phyloP scores from a whole-genome alignment of 2,797 vertebrate genomes.

The Myripristis murdjan region DNA sequence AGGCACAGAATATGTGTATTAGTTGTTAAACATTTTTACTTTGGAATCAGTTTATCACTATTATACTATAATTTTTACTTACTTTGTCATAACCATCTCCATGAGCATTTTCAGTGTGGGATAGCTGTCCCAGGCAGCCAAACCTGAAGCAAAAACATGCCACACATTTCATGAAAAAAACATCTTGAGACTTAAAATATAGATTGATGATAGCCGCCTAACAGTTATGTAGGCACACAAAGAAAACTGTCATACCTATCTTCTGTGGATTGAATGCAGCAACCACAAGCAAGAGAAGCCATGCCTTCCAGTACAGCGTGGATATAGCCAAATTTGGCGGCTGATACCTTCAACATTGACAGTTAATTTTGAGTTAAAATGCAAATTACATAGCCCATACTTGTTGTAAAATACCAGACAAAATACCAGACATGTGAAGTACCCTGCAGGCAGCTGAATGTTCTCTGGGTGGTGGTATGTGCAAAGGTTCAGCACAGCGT shows the following conservation, averaged over 20 bases:
- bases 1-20: background rate
- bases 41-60: background rate
- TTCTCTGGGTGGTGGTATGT: constrained; percentile 99
- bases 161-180: background rate
- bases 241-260: constrained; percentile 86
- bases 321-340: constrained; percentile 97
- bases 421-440: constrained; percentile 37
- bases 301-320: constrained; percentile 98
- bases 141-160: constrained; percentile 80
- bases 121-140: constrained; percentile 98
- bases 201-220: background rate
- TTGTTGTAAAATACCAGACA: constrained; percentile 28
- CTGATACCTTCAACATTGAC: constrained; percentile 89
- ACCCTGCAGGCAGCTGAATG: constrained; percentile 98
- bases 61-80: constrained; percentile 35
- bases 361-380: constrained; percentile 41
- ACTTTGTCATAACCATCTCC: constrained; percentile 99
- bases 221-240: background rate
- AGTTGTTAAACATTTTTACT: background rate
- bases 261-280: constrained; percentile 98
- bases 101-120: constrained; percentile 99
- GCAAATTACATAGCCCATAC: constrained; percentile 3
- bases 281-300: constrained; percentile 96
- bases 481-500: constrained; percentile 97
- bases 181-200: background rate